Conservation (phyloP, 2,797 vertebrate genomes). For the Phrynocephalus vlangalii region DNA sequence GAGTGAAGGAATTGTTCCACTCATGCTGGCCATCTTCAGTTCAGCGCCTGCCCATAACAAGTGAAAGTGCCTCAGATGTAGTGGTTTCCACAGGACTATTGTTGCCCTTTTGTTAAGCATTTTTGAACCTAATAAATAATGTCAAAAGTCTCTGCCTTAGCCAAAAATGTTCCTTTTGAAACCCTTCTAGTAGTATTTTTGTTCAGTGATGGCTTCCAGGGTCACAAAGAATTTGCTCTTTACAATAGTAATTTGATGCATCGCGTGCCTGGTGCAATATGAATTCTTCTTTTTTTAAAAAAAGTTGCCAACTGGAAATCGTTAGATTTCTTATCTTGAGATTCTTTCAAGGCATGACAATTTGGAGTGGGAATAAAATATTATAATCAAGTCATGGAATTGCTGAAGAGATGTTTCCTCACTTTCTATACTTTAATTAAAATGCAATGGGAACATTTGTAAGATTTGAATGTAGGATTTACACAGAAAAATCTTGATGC, state of each 20-base stretch:
- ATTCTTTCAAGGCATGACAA: constrained; percentile 37
- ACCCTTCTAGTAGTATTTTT: constrained; percentile 90
- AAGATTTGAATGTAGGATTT: constrained; percentile 63
- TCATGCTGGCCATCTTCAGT: constrained; percentile 80
- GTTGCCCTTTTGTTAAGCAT: constrained; percentile 83
- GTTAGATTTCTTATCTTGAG: constrained; percentile 48
- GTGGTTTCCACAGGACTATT: constrained; percentile 84
- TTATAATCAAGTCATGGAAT: constrained; percentile 57
- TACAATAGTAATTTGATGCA: constrained; percentile 84
- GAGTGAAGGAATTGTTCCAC: constrained; percentile 82
- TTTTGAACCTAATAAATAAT: constrained; percentile 91
- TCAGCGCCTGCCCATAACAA: constrained; percentile 82
- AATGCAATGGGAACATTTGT: constrained; percentile 52
- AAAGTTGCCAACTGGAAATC: constrained; percentile 30
- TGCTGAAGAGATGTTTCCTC: constrained; percentile 43
- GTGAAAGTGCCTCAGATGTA: constrained; percentile 84
- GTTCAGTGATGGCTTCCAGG: constrained; percentile 82
- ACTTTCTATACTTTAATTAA: constrained; percentile 20
- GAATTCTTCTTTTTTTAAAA: neutral
- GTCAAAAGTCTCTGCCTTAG: constrained; percentile 86
- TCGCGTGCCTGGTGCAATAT: constrained; percentile 79
- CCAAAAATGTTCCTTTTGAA: constrained; percentile 87
- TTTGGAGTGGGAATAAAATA: constrained; percentile 58
- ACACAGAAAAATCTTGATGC: constrained; percentile 57
- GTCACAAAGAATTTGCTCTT: constrained; percentile 84